Conservation (phyloP, 2,797 vertebrate species). For the Pitangus sulphuratus region DNA sequence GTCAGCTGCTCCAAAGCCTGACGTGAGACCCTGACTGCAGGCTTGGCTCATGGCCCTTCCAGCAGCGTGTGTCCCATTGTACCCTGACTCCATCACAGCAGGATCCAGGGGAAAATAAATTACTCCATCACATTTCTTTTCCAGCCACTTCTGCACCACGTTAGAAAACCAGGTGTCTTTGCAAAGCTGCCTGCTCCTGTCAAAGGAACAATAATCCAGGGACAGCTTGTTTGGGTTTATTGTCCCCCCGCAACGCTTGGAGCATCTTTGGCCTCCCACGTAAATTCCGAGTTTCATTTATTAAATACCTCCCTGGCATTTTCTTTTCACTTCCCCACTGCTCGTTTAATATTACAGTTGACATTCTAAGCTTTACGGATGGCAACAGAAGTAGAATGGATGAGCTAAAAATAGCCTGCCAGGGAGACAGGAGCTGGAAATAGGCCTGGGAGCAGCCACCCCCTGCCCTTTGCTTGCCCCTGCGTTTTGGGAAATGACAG, state of each 20-base stretch:
- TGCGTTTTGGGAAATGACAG: rapidly evolving
- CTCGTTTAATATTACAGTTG: conserved; percentile 76
- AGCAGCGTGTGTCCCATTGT: rapidly evolving
- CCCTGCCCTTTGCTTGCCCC: background rate
- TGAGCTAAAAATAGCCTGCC: conserved; percentile 79
- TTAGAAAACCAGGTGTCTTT: background rate
- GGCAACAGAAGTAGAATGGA: conserved; percentile 77
- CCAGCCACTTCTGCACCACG: background rate
- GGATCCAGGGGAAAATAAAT: background rate
- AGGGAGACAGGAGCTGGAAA: conserved; percentile 62
- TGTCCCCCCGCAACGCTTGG: background rate
- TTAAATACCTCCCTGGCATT: conserved; percentile 76
- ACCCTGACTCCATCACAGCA: background rate
- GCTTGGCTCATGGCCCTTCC: rapidly evolving
- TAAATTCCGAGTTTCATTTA: conserved; percentile 69
- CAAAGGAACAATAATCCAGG: background rate
- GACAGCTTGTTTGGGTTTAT: background rate
- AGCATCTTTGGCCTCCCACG: conserved; percentile 31
- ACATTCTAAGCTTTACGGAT: conserved; percentile 79
- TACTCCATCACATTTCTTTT: rapidly evolving
- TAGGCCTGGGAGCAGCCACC: conserved; percentile 54
- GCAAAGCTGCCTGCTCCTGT: background rate
- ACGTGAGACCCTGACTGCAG: background rate
- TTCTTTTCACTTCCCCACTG: conserved; percentile 69
- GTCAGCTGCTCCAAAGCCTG: background rate